Evolutionary conservation across 2,888 invertebrate species (phyloP).

Genomic region (Prosopocoilus inquinatus): DNA sequence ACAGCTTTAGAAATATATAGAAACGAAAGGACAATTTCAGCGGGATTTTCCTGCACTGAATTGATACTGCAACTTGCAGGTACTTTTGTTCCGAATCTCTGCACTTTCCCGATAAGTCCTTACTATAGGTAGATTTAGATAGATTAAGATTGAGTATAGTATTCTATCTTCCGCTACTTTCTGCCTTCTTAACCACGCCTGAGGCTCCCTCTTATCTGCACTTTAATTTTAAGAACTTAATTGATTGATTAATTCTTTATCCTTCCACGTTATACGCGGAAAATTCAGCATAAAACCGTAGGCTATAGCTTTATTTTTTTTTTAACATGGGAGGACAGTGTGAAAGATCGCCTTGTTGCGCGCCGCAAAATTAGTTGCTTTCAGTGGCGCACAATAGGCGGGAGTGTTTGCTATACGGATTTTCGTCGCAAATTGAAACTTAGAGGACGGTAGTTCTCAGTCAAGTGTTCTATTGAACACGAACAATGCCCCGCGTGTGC

Average conservation of each 20-base stretch:
- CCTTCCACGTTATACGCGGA: no score
- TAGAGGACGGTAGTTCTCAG: slow-evolving; percentile 38
- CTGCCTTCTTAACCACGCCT: slow-evolving; percentile 15
- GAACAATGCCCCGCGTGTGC: slow-evolving; percentile 35
- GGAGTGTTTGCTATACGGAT: slow-evolving; percentile 36
- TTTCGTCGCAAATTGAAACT: slow-evolving; percentile 38
- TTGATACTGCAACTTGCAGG: slow-evolving; percentile 28
- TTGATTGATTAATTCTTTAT: slow-evolving; percentile 20
- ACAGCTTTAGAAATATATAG: slow-evolving; percentile 19
- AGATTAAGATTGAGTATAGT: slow-evolving; percentile 44
- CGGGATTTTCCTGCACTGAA: slow-evolving; percentile 26
- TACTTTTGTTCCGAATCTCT: slow-evolving; percentile 32
- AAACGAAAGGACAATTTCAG: slow-evolving; percentile 22
- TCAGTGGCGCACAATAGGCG: slow-evolving; percentile 27
- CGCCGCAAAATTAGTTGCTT: slow-evolving; percentile 39
- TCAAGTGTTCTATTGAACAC: slow-evolving; percentile 39
- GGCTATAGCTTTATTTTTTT: no score
- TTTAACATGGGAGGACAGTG: slow-evolving; percentile 25
- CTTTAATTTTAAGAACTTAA: slow-evolving; percentile 22
- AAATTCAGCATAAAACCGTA: no score
- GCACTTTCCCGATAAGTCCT: slow-evolving; percentile 44
- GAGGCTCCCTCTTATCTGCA: slow-evolving; percentile 21
- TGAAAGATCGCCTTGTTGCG: slow-evolving; percentile 33
- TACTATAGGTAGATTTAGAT: slow-evolving; percentile 48
- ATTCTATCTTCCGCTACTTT: slow-evolving; percentile 25